phyloP scores from a whole-genome alignment of 2,797 vertebrate genomes.

The Siniperca undulata region DNA sequence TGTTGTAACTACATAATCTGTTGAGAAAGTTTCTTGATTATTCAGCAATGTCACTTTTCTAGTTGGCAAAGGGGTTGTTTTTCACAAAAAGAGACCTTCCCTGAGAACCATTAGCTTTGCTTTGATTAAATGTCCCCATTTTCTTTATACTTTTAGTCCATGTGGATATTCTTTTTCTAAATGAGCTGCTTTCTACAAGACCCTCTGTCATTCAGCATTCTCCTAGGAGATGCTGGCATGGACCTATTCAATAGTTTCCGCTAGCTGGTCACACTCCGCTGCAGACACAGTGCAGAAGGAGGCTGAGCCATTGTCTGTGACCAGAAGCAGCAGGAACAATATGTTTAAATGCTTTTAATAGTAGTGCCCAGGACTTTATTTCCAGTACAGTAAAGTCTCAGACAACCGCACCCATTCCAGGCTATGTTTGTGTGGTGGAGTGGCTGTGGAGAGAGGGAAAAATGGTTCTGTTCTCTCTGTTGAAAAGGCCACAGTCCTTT shows the following conservation, averaged over 20 bases:
- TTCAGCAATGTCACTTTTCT: slow-evolving; percentile 24
- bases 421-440: slow-evolving; percentile 20
- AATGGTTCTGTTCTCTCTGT: slow-evolving; percentile 51
- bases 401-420: slow-evolving; percentile 47
- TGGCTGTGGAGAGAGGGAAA: slow-evolving; percentile 33
- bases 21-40: slow-evolving; percentile 14
- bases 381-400: slow-evolving; percentile 44
- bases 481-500: slow-evolving; percentile 72
- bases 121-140: slow-evolving; percentile 16
- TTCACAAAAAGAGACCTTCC: neutral
- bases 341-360: slow-evolving; percentile 48
- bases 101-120: neutral
- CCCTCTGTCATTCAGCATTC: slow-evolving; percentile 28
- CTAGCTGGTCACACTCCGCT: slow-evolving; percentile 49
- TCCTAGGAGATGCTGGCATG: slow-evolving; percentile 25
- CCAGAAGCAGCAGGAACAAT: slow-evolving; percentile 43
- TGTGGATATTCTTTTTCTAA: slow-evolving; percentile 24
- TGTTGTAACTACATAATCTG: slow-evolving; percentile 10
- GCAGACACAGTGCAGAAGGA: slow-evolving; percentile 38
- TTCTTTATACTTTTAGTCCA: slow-evolving; percentile 4
- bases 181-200: slow-evolving; percentile 25
- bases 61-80: slow-evolving; percentile 6
- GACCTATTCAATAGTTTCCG: slow-evolving; percentile 26
- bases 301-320: slow-evolving; percentile 41
- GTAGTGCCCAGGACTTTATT: slow-evolving; percentile 37